Evolutionary conservation across 2,797 vertebrate genomes (phyloP).

Genomic region (Limosa lapponica): DNA sequence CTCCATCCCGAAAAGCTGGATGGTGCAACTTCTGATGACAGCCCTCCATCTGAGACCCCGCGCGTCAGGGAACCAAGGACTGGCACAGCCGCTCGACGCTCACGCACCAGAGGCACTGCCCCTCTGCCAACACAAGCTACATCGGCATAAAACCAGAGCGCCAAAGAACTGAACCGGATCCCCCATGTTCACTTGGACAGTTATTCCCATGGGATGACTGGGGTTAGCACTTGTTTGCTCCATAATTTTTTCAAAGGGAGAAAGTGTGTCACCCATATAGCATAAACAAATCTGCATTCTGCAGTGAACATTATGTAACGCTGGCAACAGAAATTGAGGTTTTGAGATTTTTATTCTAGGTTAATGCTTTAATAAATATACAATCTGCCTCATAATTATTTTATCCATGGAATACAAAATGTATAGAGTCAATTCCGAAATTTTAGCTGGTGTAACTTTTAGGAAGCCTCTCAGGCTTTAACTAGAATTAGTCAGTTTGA

Average conservation of each 20-base stretch:
- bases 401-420: not conserved
- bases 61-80: not conserved
- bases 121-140: not conserved
- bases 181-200: not conserved
- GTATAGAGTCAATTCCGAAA: not conserved
- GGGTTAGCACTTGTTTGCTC: not conserved
- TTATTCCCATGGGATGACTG: not conserved
- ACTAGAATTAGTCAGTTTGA: not conserved
- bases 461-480: not conserved
- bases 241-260: not conserved
- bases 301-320: not conserved
- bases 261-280: not conserved
- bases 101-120: fast-evolving
- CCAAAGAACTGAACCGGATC: not conserved
- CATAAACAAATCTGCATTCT: not conserved
- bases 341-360: not conserved
- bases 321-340: not conserved
- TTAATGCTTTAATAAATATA: not conserved
- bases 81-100: fast-evolving
- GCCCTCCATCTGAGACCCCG: not conserved
- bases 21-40: not conserved
- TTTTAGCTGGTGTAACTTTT: not conserved
- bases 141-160: fast-evolving
- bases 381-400: not conserved
- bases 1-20: not conserved